Percentiles rank a stretch among this genome's conserved stretches.
Conservation (phyloP, 2,113 vertebrate genomes). For the Plecotus auritus region DNA sequence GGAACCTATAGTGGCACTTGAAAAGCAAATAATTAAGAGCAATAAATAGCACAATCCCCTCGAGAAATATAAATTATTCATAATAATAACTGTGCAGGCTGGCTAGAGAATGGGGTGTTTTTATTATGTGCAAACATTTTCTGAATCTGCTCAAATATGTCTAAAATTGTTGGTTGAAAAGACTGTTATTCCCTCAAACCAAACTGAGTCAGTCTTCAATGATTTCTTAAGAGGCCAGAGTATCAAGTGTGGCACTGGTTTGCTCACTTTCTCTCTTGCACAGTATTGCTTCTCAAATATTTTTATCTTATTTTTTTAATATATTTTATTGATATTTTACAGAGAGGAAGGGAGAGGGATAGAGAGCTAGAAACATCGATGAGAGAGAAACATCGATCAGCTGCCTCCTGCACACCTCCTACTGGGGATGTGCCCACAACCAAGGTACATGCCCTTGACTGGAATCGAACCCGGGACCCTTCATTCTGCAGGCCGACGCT, state of each 20-base stretch:
- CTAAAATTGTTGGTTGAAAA: constrained; percentile 35
- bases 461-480: too few species aligned
- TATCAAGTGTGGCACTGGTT: neutral
- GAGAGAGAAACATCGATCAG: too few species aligned
- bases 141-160: neutral
- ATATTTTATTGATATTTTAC: too few species aligned
- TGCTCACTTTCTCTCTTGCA: neutral
- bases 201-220: neutral
- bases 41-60: constrained; percentile 61
- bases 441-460: too few species aligned
- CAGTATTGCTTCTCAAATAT: neutral
- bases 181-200: neutral
- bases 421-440: too few species aligned
- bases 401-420: too few species aligned
- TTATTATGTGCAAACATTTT: constrained; percentile 23
- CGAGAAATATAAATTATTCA: constrained; percentile 61
- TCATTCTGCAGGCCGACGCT: too few species aligned
- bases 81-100: constrained; percentile 42
- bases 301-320: neutral
- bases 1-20: constrained; percentile 49
- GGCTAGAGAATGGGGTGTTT: neutral
- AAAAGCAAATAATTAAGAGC: constrained; percentile 68
- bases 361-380: too few species aligned
- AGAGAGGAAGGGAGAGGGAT: too few species aligned
- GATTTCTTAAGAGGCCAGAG: neutral